These are phyloP conservation scores for Panthera tigris DNA, from an alignment of 2,113 vertebrate genomes.

Conservation along the genomic window DNA sequence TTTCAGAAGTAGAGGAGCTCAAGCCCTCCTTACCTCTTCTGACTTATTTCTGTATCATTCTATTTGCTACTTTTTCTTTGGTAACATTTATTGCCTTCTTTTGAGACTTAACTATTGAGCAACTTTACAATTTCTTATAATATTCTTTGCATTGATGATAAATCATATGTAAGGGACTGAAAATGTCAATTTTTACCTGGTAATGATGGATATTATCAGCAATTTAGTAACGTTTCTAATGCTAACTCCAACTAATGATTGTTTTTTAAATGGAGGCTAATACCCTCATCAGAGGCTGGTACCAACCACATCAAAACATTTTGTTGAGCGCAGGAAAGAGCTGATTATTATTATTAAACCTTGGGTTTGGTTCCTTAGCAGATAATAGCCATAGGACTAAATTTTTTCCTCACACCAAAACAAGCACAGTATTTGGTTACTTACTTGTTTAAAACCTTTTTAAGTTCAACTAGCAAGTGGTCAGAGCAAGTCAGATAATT, in stretches of 20 bases:
- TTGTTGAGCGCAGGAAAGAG: slow-evolving; percentile 24
- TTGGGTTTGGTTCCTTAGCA: background rate
- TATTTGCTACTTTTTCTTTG: slow-evolving; percentile 11
- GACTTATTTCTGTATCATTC: background rate
- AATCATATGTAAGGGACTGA: slow-evolving; percentile 13
- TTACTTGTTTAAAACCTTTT: slow-evolving; percentile 56
- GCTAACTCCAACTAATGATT: slow-evolving; percentile 20
- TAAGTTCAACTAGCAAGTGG: slow-evolving; percentile 45
- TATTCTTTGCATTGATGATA: slow-evolving; percentile 6
- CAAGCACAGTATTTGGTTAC: slow-evolving; percentile 48
- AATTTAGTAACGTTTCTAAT: slow-evolving; percentile 34
- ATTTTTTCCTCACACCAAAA: slow-evolving; percentile 10
- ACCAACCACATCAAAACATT: slow-evolving; percentile 42
- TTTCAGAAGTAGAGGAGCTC: background rate
- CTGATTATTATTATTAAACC: slow-evolving; percentile 44
- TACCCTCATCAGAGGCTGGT: background rate
- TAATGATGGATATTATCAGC: slow-evolving; percentile 9
- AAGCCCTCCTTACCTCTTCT: background rate
- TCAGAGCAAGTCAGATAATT: slow-evolving; percentile 26
- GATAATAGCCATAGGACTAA: slow-evolving; percentile 36
- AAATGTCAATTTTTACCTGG: background rate
- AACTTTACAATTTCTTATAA: background rate
- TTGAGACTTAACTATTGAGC: background rate
- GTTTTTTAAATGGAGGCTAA: slow-evolving; percentile 36
- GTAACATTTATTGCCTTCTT: background rate